Evolutionary conservation across 2,113 vertebrate genomes (phyloP).

Genomic region (Salvator merianae): DNA sequence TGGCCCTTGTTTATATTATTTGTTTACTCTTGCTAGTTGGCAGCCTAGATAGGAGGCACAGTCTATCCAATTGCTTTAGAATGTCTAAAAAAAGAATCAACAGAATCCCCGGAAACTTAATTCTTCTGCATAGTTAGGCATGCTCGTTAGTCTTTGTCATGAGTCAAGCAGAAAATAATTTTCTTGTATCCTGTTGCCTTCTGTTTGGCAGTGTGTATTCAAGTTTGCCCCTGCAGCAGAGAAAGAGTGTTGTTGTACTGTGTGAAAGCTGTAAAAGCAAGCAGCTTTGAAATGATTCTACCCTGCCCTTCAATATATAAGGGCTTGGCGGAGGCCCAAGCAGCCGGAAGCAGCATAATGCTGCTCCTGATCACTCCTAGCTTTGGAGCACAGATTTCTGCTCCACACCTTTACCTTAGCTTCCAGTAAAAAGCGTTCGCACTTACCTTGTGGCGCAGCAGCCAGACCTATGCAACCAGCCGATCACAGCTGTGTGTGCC

Average conservation of each 20-base stretch:
- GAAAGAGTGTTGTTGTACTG: not conserved
- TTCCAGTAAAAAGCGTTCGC: too few species aligned
- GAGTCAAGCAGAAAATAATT: not conserved
- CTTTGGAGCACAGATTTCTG: too few species aligned
- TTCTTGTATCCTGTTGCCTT: not conserved
- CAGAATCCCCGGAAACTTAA: not conserved
- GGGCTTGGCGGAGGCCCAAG: too few species aligned
- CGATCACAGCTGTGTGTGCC: too few species aligned
- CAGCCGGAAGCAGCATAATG: too few species aligned
- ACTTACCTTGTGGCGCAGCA: too few species aligned
- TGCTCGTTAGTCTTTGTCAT: not conserved
- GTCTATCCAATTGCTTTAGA: not conserved
- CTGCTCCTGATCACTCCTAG: too few species aligned
- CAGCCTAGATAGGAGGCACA: not conserved
- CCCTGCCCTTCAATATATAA: not conserved
- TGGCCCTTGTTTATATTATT: not conserved
- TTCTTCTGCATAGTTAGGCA: not conserved
- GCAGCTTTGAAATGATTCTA: not conserved
- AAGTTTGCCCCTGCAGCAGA: not conserved
- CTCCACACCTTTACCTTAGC: too few species aligned
- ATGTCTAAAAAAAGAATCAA: not conserved
- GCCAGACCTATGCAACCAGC: too few species aligned
- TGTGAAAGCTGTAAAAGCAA: too few species aligned
- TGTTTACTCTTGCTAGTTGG: not conserved
- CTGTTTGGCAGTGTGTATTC: not conserved